phyloP scores from a whole-genome alignment of 2,888 invertebrate species.

The Strigamia crassipes region DNA sequence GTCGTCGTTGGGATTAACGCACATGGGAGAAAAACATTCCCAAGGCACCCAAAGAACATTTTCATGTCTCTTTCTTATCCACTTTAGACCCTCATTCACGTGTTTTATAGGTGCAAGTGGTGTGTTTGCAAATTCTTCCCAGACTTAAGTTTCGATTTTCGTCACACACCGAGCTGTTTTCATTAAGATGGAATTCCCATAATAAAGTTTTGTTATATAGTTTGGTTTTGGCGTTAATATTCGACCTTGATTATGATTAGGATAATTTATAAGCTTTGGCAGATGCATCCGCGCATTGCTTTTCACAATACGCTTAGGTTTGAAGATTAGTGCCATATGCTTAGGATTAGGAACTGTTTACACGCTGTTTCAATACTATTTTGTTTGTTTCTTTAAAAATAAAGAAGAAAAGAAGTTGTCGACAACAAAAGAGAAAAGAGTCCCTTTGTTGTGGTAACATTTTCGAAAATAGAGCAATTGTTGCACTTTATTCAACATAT shows the following conservation, averaged over 20 bases:
- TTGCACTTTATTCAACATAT: no score
- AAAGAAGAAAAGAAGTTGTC: background rate
- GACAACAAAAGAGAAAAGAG: background rate
- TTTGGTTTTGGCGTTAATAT: background rate
- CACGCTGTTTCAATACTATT: background rate
- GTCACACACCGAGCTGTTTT: background rate
- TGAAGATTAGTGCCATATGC: background rate
- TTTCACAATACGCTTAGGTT: background rate
- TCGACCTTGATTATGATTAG: constrained; percentile 14
- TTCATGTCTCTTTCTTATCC: constrained; percentile 35
- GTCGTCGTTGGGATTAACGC: constrained; percentile 38
- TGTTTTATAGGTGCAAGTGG: background rate
- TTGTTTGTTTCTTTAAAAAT: background rate
- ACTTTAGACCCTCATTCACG: constrained; percentile 12
- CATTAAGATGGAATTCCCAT: background rate
- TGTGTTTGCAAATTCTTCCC: constrained; percentile 13
- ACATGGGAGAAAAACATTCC: background rate
- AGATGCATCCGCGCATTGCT: background rate
- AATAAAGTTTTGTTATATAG: constrained; percentile 13
- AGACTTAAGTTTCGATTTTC: constrained; percentile 10
- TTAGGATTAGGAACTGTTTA: constrained; percentile 1
- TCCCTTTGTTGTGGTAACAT: no score
- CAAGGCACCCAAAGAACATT: constrained; percentile 22
- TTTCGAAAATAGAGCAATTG: no score
- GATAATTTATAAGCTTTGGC: background rate